These are phyloP conservation scores for Cochlearius cochlearius DNA, from an alignment of 2,113 vertebrate species.

Conservation along the genomic window DNA sequence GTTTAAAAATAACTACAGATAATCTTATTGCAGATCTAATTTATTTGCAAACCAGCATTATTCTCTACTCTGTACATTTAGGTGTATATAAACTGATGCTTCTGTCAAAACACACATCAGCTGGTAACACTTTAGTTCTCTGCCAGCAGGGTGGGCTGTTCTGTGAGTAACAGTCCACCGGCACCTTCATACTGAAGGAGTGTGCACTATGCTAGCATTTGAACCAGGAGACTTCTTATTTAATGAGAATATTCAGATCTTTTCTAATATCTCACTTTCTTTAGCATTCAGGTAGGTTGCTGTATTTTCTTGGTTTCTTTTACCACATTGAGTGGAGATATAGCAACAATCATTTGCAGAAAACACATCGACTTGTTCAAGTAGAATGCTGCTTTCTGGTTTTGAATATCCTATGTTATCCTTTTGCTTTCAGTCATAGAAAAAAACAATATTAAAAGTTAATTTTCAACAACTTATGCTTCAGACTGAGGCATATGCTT, in stretches of 20 bases:
- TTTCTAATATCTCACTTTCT: background rate
- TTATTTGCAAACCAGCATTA: background rate
- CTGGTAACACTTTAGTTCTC: background rate
- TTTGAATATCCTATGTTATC: background rate
- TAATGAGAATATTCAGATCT: background rate
- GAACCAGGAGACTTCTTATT: background rate
- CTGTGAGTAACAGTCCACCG: background rate
- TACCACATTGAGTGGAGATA: background rate
- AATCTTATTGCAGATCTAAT: background rate
- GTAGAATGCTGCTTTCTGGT: background rate
- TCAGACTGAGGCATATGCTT: background rate
- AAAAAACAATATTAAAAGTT: background rate
- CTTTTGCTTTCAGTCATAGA: background rate
- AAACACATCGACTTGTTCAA: background rate
- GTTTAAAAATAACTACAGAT: background rate
- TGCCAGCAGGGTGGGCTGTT: background rate
- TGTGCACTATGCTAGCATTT: background rate
- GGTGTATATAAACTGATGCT: background rate
- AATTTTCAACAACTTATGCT: background rate
- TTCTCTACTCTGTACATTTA: background rate
- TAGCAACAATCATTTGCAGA: background rate
- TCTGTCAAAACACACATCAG: background rate
- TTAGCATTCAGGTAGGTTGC: background rate
- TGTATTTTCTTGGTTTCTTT: background rate
- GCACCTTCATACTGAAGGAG: background rate